Conservation (phyloP, 2,113 vertebrate genomes). For the Phaethornis superciliosus region DNA sequence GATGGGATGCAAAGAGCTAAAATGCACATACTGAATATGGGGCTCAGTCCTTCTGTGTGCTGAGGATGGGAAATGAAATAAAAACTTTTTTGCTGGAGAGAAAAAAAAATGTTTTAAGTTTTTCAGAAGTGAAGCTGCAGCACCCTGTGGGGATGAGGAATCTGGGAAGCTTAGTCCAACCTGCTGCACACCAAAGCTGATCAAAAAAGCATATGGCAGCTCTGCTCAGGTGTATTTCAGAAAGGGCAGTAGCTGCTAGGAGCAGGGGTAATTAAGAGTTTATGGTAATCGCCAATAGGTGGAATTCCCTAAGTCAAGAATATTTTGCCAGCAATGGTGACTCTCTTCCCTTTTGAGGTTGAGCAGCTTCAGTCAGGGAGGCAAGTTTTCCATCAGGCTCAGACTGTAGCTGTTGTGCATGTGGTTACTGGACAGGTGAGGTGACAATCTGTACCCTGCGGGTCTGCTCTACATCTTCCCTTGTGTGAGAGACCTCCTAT, state of each 20-base stretch:
- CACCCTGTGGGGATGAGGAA: too few species aligned
- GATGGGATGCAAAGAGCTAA: not conserved
- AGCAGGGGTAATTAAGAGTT: not conserved
- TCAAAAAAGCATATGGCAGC: rapidly evolving
- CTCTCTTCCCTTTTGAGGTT: not conserved
- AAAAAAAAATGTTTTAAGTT: not conserved
- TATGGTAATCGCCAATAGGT: not conserved
- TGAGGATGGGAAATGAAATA: not conserved
- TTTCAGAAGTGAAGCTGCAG: not conserved
- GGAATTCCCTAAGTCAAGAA: not conserved
- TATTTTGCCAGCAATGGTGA: not conserved
- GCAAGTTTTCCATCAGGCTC: not conserved
- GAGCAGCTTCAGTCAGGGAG: not conserved
- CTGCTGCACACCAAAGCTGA: too few species aligned
- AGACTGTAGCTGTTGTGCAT: not conserved
- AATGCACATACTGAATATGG: rapidly evolving
- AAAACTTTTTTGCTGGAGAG: not conserved
- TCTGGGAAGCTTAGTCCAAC: too few species aligned
- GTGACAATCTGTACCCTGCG: too few species aligned
- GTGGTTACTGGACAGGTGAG: not conserved
- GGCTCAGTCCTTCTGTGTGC: rapidly evolving
- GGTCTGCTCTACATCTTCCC: rapidly evolving
- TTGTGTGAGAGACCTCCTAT: not conserved
- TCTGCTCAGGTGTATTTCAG: not conserved
- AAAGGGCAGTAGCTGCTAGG: not conserved